Base-by-base conservation (phyloP, 2,888 invertebrate species). In the Meloe dianella region DNA sequence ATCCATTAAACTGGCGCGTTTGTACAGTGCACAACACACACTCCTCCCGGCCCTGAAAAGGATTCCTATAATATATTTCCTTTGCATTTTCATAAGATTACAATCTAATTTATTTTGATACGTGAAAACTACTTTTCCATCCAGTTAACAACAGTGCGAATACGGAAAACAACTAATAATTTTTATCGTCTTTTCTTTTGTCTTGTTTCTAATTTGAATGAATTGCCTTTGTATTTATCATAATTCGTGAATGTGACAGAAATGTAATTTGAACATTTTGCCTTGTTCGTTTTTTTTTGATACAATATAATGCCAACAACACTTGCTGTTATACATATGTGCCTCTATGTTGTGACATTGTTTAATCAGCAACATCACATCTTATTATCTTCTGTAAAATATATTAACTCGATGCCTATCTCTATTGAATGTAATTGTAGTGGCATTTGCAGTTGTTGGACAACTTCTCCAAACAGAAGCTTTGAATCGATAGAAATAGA, bases 191-290 rank as follows among this genome's bases (percentile, higher is more conserved):
- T 51, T 51, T 51, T 1, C 47, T 51, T 51, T 22, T 22, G 3
- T 51, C 22, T 51, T 3, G 47, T 3, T 9, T 51, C 22, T 51
- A 20, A 22, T 51, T 22, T 51, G 22, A 51, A 17, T 35, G 17
- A n/a, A 64, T 56, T 54, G 38, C 56, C 57, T 60, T 54, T 66
- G 57, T 57, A 57, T 60, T 61, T 67, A 58, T 61, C 63, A 61
- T 67, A 63, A 63, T 51, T 67, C 57, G 57, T 67, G 63, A 63
- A 57, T 60, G n/a, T 67, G 66, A 63, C 66, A 63, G 56, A 66
- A 63, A 60, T 61, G 63, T 66, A 63, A 67, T 67, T 67, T 66
- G 54, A 47, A 38, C 60, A 60, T 66, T 63, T 66, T 56, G 54
- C 62, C 8, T 60, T 54, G 59, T n/a, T 47, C 20, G 14, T 14